Percentiles rank a stretch among this genome's conserved stretches.
These are phyloP conservation scores for Agrotis exclamationis DNA, from an alignment of 2,888 invertebrate species.

Conservation along the genomic window DNA sequence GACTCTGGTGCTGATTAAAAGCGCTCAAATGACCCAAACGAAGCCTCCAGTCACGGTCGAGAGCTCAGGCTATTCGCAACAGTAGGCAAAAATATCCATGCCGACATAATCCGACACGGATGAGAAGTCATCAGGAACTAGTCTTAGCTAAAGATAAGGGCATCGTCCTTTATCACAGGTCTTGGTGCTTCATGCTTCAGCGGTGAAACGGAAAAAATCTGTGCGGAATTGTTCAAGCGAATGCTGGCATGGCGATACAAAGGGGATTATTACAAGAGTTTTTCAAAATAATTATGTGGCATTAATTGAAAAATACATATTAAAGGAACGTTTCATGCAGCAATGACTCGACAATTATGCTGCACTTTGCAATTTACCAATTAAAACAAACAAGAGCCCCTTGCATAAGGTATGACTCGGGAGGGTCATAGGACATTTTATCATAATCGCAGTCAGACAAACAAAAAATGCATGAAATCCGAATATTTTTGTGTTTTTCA, in stretches of 20 bases:
- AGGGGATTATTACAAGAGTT: background rate
- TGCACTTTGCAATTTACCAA: conserved; percentile 16
- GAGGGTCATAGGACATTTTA: conserved; percentile 37
- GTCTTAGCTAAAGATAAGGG: conserved; percentile 75
- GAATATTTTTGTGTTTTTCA: conserved; percentile 23
- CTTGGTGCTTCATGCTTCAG: conserved; percentile 62
- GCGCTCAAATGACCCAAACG: conserved; percentile 60
- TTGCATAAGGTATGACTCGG: background rate
- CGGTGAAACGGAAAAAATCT: conserved; percentile 63
- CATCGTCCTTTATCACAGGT: conserved; percentile 75
- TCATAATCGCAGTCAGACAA: conserved; percentile 17
- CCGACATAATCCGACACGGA: conserved; percentile 70
- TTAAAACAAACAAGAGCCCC: conserved; percentile 34
- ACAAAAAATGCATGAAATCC: conserved; percentile 11
- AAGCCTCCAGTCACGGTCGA: conserved; percentile 51
- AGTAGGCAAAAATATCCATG: conserved; percentile 60
- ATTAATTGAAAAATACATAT: conserved; percentile 11
- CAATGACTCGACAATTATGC: conserved; percentile 25
- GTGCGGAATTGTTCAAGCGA: conserved; percentile 54
- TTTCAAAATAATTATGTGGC: conserved; percentile 19
- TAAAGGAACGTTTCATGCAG: conserved; percentile 28
- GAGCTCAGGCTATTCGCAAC: conserved; percentile 59
- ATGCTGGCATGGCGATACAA: background rate
- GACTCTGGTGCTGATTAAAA: conserved; percentile 60
- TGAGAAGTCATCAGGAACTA: conserved; percentile 78